Evolutionary conservation across 2,888 invertebrate genomes (phyloP).

Genomic region (Muschampia plurimacula): DNA sequence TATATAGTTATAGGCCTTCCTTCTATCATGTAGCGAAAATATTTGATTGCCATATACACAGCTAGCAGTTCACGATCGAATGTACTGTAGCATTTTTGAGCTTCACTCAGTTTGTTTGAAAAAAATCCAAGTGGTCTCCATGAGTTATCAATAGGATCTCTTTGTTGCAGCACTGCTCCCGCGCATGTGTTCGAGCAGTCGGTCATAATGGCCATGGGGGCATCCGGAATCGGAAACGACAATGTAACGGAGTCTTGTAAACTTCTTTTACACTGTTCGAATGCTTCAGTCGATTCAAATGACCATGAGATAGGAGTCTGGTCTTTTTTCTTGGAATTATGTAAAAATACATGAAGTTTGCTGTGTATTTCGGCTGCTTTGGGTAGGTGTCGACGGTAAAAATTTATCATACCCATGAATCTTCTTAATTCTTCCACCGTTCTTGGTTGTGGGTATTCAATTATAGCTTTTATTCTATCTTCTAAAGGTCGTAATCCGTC

Average conservation of each 20-base stretch:
- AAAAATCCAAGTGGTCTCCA: slow-evolving; percentile 23
- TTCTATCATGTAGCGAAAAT: slow-evolving; percentile 33
- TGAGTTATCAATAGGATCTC: slow-evolving; percentile 14
- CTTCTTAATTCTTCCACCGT: neutral
- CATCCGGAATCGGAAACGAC: slow-evolving; percentile 16
- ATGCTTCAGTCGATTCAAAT: slow-evolving; percentile 14
- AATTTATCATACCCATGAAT: neutral
- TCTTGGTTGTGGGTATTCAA: neutral
- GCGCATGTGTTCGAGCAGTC: slow-evolving; percentile 3
- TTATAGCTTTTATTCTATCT: neutral
- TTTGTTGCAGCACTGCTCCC: slow-evolving; percentile 32
- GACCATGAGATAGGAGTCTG: neutral
- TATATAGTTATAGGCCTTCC: slow-evolving; percentile 38
- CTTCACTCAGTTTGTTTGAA: slow-evolving; percentile 16
- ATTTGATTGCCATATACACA: slow-evolving; percentile 30
- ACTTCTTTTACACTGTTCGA: slow-evolving; percentile 29
- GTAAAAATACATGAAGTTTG: neutral
- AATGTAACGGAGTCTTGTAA: slow-evolving; percentile 30
- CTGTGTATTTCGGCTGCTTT: neutral
- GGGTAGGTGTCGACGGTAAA: slow-evolving; percentile 5
- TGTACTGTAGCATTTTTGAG: slow-evolving; percentile 28
- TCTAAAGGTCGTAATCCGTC: neutral
- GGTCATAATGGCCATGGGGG: slow-evolving; percentile 5
- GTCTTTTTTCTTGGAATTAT: neutral
- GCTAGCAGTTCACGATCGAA: slow-evolving; percentile 35